A percentile compares a stretch with the other conserved stretches of the same genome.
phyloP scores from a whole-genome alignment of 2,797 vertebrate genomes.

The Tenualosa thibaudeaui region DNA sequence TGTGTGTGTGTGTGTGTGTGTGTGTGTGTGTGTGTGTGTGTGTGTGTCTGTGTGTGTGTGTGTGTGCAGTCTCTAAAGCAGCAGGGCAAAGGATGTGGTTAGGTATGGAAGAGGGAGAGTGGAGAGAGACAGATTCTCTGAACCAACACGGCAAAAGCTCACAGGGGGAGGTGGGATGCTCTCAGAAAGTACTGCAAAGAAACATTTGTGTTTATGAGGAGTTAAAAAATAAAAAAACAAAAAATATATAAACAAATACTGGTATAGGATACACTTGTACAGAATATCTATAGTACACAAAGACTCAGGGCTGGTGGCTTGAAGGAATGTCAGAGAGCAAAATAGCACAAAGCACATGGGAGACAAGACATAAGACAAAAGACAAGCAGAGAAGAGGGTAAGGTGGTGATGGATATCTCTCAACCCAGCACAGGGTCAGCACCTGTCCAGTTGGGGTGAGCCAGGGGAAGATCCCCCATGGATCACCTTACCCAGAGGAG shows the following conservation, averaged over 20 bases:
- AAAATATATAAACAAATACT: neutral
- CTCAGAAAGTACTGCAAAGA: neutral
- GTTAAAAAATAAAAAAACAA: neutral
- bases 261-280: neutral
- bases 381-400: neutral
- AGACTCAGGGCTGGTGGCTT: neutral
- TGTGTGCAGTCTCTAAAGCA: neutral
- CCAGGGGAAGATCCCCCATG: constrained; percentile 25
- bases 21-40: neutral
- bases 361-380: neutral
- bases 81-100: neutral
- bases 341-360: neutral
- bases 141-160: neutral
- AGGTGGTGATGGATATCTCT: constrained; percentile 26
- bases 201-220: neutral
- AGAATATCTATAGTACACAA: neutral
- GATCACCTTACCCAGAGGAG: constrained; percentile 60
- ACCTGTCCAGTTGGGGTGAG: constrained; percentile 46
- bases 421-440: constrained; percentile 35
- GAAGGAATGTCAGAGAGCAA: neutral
- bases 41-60: neutral
- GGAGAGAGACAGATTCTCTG: neutral
- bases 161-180: neutral
- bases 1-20: neutral
- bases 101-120: neutral